Evolutionary conservation across 2,888 invertebrate species (phyloP), one percentile per base, ranked within the genome.

Genomic region (Aporophyla nigra): DNA sequence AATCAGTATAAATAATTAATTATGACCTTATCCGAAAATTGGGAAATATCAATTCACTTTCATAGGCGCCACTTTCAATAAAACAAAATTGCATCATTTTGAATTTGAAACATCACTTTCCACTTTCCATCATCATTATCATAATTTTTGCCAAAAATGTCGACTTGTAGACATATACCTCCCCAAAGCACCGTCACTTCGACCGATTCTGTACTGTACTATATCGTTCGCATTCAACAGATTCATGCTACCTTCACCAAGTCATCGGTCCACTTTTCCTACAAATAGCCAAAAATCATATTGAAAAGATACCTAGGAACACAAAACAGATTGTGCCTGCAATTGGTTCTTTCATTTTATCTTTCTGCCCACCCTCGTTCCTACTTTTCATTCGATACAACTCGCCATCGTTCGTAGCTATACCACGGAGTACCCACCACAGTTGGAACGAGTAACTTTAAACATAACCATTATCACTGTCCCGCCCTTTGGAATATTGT

Each of bases 381-480:
- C 77, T 78, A 49, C n/a, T n/a, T 70, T 66, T 78, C 56, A 73
- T 85, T 79, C 75, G 73, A 85, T 83, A 93, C 93, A 94, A 94
- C 93, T 93, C 85, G 82, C 88, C 88, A 86, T 85, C 78, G 80
- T 80, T 82, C 76, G 43, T 69, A 67, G 77, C 88, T 85, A 74
- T 85, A 67, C 85, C 88, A 87, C 90, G 86, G 92, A 90, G 91
- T 91, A 91, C 90, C 89, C 90, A 90, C 90, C 89, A 89, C 92
- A 89, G 92, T 93, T 92, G 90, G 90, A 90, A 93, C 91, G 92
- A 90, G 88, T 89, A 96, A 96, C 93, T 96, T 96, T 93, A 69
- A 88, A 94, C 94, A 96, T 96, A 96, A 96, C 95, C 96, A 95
- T 95, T 95, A 95, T 94, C 95, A 91, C 94, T 91, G 93, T 88